Evolutionary conservation across 2,888 invertebrate genomes (phyloP), one percentile per base, ranked within the genome.

Genomic region (Balanococcus diminutus): DNA sequence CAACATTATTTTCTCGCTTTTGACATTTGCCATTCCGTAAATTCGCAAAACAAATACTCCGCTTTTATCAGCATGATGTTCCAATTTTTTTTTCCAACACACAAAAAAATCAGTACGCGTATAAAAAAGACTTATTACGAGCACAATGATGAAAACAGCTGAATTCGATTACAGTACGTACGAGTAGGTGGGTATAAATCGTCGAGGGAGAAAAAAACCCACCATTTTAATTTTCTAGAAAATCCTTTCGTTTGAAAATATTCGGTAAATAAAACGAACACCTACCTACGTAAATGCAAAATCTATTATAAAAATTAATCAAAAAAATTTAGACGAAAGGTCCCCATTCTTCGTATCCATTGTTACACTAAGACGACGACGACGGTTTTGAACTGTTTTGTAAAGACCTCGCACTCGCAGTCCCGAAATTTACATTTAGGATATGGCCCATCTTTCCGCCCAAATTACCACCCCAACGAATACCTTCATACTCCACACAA

Each of bases 341-440:
- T 46, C 14, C 16, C 11, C 11, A 42, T 42, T 42, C n/a, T 46
- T 46, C 46, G 46, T 46, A 46, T 46, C 46, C 46, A 46, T n/a
- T n/a, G 46, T 46, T 46, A 46, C 46, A 46, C n/a, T 46, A 46
- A 46, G 4, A 42, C 42, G 42, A 42, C 42, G n/a, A n/a, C 3
- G 46, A 2, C 14, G 46, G 0, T 0, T 36, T 4, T 36, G 8
- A 36, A 4, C 5, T 56, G 22, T 56, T 56, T 22, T 1, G 56
- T 56, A 22, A 22, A 56, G 22, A 56, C 8, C 8, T 56, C 22
- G 56, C 56, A 56, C n/a, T n/a, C n/a, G n/a, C n/a, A n/a, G n/a
- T n/a, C n/a, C n/a, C n/a, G n/a, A n/a, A n/a, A n/a, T 56, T 56
- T 56, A 56, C 56, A 56, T 56, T 56, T 56, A 56, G 56, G 22